Conservation (phyloP, 1,140 invertebrate genomes). For the Cydia pomonella region DNA sequence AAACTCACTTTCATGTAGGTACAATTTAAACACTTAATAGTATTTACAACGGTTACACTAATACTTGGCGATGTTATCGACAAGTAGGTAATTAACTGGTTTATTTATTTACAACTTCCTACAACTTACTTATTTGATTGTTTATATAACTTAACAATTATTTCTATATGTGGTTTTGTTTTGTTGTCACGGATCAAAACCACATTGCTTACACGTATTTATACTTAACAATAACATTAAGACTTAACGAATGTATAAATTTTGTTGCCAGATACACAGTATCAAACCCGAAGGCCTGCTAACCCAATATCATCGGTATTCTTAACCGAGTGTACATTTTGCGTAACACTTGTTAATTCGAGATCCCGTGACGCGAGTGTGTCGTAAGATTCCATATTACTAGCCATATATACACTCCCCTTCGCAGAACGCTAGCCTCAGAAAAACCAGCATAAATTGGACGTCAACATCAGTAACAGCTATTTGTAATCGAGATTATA, state of each 20-base stretch:
- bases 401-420: not conserved
- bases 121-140: not conserved
- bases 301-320: constrained; percentile 39
- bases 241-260: not conserved
- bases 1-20: constrained; percentile 2
- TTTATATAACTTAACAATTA: not conserved
- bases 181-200: too few species aligned
- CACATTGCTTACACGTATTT: too few species aligned
- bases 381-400: constrained; percentile 49
- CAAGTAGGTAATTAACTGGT: not conserved
- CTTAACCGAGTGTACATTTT: constrained; percentile 48
- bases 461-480: not conserved
- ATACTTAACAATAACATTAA: not conserved
- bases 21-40: not conserved
- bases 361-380: constrained; percentile 54
- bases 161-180: too few species aligned
- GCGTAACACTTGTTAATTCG: constrained; percentile 63
- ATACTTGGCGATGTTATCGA: not conserved
- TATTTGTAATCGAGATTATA: not conserved
- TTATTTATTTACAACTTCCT: constrained; percentile 2
- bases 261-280: constrained; percentile 36
- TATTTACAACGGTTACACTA: not conserved
- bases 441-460: not conserved
- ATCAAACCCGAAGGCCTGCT: constrained; percentile 40
- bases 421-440: not conserved